Percentiles rank a stretch among this genome's conserved stretches.
Conservation (phyloP, 2,888 invertebrate genomes). For the Dioctria rufipes region DNA sequence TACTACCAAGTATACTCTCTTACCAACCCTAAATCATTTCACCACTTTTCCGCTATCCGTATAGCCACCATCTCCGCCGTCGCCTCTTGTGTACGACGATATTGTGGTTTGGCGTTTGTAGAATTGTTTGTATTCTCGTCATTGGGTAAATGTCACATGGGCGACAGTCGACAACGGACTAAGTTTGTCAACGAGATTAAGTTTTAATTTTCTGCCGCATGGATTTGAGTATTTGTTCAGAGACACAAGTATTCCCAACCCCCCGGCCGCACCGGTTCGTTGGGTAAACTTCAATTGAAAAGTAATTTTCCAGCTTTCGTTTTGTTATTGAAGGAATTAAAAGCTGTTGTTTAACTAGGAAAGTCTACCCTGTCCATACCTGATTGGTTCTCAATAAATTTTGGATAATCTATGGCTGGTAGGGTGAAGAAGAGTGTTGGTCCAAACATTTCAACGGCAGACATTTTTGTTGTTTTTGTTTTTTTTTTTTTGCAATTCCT, state of each 20-base stretch:
- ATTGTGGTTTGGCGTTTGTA: background rate
- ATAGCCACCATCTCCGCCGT: background rate
- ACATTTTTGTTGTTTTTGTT: too few relatives aligned
- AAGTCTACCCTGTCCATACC: background rate
- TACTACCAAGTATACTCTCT: too few relatives aligned
- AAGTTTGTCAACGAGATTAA: slow-evolving; percentile 66
- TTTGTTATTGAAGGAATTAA: slow-evolving; percentile 32
- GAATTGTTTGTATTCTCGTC: background rate
- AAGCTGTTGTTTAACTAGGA: slow-evolving; percentile 21
- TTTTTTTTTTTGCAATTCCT: too few relatives aligned
- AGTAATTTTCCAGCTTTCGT: slow-evolving; percentile 36
- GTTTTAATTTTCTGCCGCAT: slow-evolving; percentile 55
- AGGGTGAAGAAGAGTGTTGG: too few relatives aligned
- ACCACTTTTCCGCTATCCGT: background rate
- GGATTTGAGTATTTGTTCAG: slow-evolving; percentile 33
- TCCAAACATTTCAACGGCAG: too few relatives aligned
- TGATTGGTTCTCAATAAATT: slow-evolving; percentile 36
- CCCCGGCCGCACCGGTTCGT: background rate
- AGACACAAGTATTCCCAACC: background rate
- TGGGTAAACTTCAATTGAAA: slow-evolving; percentile 41
- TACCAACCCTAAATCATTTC: background rate
- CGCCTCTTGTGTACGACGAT: background rate
- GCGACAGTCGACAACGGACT: slow-evolving; percentile 26
- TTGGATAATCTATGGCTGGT: background rate
- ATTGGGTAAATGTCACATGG: slow-evolving; percentile 14